Evolutionary conservation across 2,797 vertebrate genomes (phyloP), one percentile per base, ranked within the genome.

Genomic region (Loris lydekkerianus): DNA sequence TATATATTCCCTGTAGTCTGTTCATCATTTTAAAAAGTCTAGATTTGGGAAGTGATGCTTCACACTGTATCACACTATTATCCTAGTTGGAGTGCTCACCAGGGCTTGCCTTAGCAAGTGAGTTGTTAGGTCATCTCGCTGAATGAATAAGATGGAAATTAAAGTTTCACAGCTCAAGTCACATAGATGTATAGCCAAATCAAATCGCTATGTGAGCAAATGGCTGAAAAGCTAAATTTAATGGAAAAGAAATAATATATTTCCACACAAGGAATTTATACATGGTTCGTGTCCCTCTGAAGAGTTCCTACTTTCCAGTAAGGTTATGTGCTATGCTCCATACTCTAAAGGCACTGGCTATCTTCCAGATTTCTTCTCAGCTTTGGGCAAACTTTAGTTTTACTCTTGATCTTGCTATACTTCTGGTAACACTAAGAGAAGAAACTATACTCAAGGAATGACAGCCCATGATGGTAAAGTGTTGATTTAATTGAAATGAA

Each of bases 111-210:
- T 53, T 14, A 67, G 75, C 70, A 95, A 56, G 46, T 60, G 27
- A 69, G 29, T 91, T 40, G 89, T 65, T 63, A 86, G 23, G 43
- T 83, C 21, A 72, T 77, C 46, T 63, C 63, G 83, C 81, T 86
- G 10, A 76, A 85, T 87, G 67, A 82, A 3, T 88, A 91, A 89
- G 27, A 81, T 72, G 29, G 63, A n/a, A 89, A 94, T 86, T 76
- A 61, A 63, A 77, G 73, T 72, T 95, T 94, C 69, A 86, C 11
- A 86, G 58, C 34, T 25, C 83, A 69, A 86, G 75, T 75, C 49
- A 86, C 78, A 58, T 10, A 27, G 13, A 46, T 8, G 13, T 11
- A 63, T 21, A 95, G 56, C 40, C 58, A 89, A 94, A n/a, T 17
- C 29, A 75, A 95, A 77, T 75, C 49, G 85, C 34, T 49, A 87